These are phyloP conservation scores for Itoplectis maculator DNA, from an alignment of 2,888 invertebrate genomes.

Conservation along the genomic window DNA sequence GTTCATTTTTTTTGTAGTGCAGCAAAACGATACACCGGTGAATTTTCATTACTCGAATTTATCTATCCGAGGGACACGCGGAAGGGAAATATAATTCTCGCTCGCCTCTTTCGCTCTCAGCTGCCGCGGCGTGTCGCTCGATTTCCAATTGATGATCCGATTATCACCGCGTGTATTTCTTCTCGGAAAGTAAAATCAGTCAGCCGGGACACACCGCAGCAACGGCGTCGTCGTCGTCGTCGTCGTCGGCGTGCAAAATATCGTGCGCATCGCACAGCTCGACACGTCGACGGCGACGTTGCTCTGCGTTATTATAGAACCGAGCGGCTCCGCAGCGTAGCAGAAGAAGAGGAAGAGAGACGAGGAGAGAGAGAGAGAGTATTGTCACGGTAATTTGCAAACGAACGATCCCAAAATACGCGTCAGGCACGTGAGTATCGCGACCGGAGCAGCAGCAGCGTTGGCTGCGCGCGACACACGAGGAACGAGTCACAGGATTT, in stretches of 20 bases:
- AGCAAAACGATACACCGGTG: not conserved
- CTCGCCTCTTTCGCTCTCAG: no score
- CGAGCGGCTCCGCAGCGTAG: not conserved
- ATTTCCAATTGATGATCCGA: slow-evolving; percentile 21
- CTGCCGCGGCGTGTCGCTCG: no score
- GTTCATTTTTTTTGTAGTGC: no score
- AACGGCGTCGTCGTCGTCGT: not conserved
- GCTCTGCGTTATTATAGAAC: not conserved
- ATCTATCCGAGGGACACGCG: slow-evolving; percentile 31
- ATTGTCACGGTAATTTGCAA: slow-evolving; percentile 59
- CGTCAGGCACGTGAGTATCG: slow-evolving; percentile 1
- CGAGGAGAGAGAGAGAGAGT: slow-evolving; percentile 19
- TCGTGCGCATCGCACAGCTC: not conserved
- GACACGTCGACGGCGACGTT: slow-evolving; percentile 11
- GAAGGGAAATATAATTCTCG: slow-evolving; percentile 16
- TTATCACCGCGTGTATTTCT: slow-evolving; percentile 30
- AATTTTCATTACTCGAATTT: slow-evolving; percentile 52
- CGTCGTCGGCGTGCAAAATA: not conserved
- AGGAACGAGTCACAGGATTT: slow-evolving; percentile 10
- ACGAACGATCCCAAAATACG: slow-evolving; percentile 61
- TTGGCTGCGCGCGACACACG: not conserved
- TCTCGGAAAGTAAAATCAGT: slow-evolving; percentile 13
- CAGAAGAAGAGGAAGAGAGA: no score
- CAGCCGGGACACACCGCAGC: no score
- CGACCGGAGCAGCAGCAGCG: no score